These are phyloP conservation scores for Bergia sp. DNA, from an alignment of 92 coral and sea anemone species.

Conservation along the genomic window DNA sequence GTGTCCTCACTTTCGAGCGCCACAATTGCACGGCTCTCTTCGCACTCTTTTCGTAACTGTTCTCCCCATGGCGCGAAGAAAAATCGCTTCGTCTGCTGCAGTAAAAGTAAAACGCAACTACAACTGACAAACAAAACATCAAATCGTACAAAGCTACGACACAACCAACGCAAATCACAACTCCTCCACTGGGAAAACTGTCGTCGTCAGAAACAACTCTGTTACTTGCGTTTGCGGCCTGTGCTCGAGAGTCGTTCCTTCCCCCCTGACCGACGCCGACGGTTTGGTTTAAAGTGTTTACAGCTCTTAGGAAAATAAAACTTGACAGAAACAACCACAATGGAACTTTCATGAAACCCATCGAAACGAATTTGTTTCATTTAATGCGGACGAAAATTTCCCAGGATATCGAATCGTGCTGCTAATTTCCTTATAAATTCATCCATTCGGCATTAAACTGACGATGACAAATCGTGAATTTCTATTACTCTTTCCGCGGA, in stretches of 20 bases:
- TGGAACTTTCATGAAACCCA: neutral
- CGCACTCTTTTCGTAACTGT: neutral
- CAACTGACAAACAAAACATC: slow-evolving; percentile 11
- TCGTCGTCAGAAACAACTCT: neutral
- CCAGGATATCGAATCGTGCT: neutral
- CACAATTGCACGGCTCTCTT: neutral
- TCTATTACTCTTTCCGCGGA: neutral
- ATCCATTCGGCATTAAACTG: neutral
- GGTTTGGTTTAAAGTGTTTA: neutral
- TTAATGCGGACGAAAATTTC: neutral
- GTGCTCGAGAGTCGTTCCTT: neutral
- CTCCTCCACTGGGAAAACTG: slow-evolving; percentile 10
- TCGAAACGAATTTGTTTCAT: slow-evolving; percentile 6
- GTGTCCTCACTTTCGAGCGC: slow-evolving; percentile 12
- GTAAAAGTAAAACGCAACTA: slow-evolving; percentile 33
- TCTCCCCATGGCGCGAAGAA: neutral
- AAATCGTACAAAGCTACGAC: slow-evolving; percentile 32
- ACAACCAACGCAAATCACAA: slow-evolving; percentile 29
- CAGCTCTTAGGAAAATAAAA: neutral
- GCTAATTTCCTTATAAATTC: neutral
- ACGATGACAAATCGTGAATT: neutral
- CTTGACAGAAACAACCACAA: neutral
- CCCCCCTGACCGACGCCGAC: neutral
- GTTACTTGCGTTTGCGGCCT: neutral
- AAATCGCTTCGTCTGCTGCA: slow-evolving; percentile 17